phyloP scores from a whole-genome alignment of 2,797 vertebrate species.

The Myotis pilosus region DNA sequence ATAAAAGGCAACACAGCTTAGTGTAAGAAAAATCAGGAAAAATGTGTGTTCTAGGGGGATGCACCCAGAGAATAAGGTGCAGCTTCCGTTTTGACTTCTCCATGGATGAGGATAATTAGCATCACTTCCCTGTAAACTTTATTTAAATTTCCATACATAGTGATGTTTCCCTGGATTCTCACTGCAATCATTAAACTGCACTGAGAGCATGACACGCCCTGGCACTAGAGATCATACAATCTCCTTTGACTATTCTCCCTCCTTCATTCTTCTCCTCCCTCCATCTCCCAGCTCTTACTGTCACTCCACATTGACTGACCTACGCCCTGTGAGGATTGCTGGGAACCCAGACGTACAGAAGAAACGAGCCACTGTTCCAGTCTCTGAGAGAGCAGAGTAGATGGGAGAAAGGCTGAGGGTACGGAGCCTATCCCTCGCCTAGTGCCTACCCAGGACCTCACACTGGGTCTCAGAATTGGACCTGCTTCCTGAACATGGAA shows the following conservation, averaged over 20 bases:
- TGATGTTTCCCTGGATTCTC: neutral
- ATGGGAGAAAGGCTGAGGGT: neutral
- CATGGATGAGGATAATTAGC: neutral
- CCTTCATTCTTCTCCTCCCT: neutral
- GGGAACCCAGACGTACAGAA: neutral
- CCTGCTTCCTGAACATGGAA: neutral
- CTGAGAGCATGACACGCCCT: neutral
- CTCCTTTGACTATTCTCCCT: neutral
- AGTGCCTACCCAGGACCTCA: neutral
- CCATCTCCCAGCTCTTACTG: neutral
- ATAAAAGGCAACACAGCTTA: neutral
- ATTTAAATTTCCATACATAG: neutral
- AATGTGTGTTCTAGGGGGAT: neutral
- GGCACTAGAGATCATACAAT: neutral
- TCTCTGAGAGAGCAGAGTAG: neutral
- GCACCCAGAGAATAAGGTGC: neutral
- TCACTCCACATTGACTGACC: neutral
- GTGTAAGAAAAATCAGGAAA: neutral
- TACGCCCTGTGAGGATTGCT: neutral
- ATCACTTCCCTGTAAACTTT: neutral
- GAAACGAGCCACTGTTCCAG: neutral
- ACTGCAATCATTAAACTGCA: neutral
- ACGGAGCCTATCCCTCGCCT: neutral
- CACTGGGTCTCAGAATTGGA: neutral
- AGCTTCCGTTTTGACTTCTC: neutral